Base-by-base conservation (phyloP, 1,140 invertebrate genomes). In the Gonatopus flavifemur region DNA sequence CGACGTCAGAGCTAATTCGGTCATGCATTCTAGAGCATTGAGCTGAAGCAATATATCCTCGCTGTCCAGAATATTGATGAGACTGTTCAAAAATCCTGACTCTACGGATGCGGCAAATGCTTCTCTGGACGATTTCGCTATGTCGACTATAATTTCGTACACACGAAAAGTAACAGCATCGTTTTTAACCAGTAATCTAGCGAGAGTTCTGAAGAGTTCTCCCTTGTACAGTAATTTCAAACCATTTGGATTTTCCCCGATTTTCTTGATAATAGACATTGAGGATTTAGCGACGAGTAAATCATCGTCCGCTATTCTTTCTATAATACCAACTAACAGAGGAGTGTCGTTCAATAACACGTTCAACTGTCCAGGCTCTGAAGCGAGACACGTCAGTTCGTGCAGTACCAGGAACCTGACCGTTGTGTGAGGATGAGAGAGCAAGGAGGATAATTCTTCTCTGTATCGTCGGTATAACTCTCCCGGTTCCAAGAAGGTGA, bases 21-120 rank as follows among this genome's bases (percentile, higher is more conserved):
- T 85, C 9, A 93, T 59, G n/a, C 89, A 67, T 73, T 93, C 88
- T 33, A 94, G 66, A 31, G 88, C 83, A 67, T 90, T 92, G 36
- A 93, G 72, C 65, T 90, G 85, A 12, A 90, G 70, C 24, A 94
- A 70, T 33, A 92, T 75, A 77, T 94, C 91, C 53, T 86, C 82
- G 38, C 79, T 83, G 28, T 87, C 76, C 6, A 91, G 60, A 63
- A 90, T 84, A 21, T 78, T 68, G 18, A 91, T 64, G 33, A 93
- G 81, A 28, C 81, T 81, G 12, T 84, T 76, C 22, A 93, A 67
- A 25, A 92, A 84, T 12, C 86, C 88, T 35, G 83, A 76, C 16
- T 74, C 66, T 37, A 72, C 71, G 13, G 85, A 81, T 13, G 80
- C 64, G 33, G 83, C 72, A 6, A 91, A 75, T 9, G 80, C 74